Base-by-base conservation (phyloP, 2,888 invertebrate species). In the Amblyjoppa proteus region DNA sequence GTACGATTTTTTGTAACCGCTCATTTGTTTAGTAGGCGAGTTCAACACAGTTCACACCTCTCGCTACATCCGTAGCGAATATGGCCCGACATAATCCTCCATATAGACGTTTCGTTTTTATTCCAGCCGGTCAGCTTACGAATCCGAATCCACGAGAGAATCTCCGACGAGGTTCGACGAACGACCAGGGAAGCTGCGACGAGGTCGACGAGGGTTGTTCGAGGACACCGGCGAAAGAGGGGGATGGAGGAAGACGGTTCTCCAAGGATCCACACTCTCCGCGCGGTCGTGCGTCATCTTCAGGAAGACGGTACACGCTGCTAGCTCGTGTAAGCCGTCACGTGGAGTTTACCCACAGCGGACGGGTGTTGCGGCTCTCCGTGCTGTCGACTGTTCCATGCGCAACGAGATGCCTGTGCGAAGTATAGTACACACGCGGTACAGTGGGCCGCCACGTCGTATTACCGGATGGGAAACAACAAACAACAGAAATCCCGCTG, bases 401-500 rank as follows among this genome's bases (percentile, higher is more conserved):
- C 58, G 68, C 66, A 68, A 51, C 70, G n/a, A 45, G 41, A 64
- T n/a, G 16, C 31, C 34, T 58, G n/a, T n/a, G 51, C 75, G 79
- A 82, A 58, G 76, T 79, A 71, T 41, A 16, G 25, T 28, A 53
- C 28, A 66, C 66, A 31, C 51, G 11, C 51, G 56, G 77, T 25
- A 69, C 66, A 53, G 51, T 51, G 56, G 51, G 73, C 70, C 71
- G 58, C 61, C 51, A 77, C 58, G 82, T 80, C 82, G 82, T 83
- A 82, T 87, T 82, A 80, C 80, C 69, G 77, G 76, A 75, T 73
- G 81, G 81, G 84, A 79, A 88, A 89, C 89, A 88, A 88, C 90
- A 89, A 90, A 89, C 90, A 90, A 88, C 89, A 85, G 88, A 87
- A 90, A 83, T 86, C 85, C 88, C 86, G 85, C 82, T 84, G 77